Conservation (phyloP, 2,797 vertebrate genomes). For the Chiloscyllium punctatum region DNA sequence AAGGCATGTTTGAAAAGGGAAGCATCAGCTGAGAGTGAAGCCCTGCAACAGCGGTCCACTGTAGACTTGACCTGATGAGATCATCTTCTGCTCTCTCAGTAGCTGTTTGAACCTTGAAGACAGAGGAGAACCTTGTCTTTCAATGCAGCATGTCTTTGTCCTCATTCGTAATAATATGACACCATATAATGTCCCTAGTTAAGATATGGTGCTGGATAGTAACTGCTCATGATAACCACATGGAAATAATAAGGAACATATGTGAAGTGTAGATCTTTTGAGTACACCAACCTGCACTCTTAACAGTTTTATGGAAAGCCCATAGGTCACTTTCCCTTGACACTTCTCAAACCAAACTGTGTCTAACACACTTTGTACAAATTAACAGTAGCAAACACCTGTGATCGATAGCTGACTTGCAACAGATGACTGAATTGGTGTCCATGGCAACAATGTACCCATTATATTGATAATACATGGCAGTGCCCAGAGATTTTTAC, state of each 20-base stretch:
- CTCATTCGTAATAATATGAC: neutral
- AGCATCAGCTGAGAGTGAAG: neutral
- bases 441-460: no score
- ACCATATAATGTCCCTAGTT: neutral
- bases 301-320: neutral
- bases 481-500: neutral
- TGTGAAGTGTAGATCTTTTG: neutral
- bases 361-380: neutral
- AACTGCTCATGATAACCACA: neutral
- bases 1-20: neutral
- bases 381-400: neutral
- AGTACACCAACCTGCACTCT: neutral
- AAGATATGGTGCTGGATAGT: neutral
- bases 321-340: neutral
- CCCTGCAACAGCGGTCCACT: no score
- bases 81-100: neutral
- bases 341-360: no score
- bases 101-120: no score
- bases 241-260: neutral
- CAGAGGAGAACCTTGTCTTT: neutral
- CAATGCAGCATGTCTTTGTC: neutral
- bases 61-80: neutral
- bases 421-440: neutral
- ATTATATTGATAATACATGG: neutral
- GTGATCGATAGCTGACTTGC: neutral